Conservation (phyloP, 2,888 invertebrate species). For the Macrosiphum euphorbiae region DNA sequence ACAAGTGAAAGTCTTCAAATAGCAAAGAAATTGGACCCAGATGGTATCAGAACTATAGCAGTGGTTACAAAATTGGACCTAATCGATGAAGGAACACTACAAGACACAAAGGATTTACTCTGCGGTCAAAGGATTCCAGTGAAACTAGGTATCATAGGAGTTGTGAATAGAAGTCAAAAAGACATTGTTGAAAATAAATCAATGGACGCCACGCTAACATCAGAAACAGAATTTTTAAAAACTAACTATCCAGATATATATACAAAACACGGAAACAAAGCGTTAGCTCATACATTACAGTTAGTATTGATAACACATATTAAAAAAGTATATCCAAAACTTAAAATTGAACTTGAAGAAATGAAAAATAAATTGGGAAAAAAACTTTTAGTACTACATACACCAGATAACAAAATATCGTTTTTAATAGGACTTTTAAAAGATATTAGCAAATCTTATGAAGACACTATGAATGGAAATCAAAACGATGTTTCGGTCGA, state of each 20-base stretch:
- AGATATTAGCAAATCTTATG: conserved; percentile 28
- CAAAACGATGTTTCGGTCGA: neutral
- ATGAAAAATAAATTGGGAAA: neutral
- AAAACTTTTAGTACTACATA: neutral
- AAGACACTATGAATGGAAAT: neutral
- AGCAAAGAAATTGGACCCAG: conserved; percentile 95
- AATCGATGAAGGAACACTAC: conserved; percentile 95
- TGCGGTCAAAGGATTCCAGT: conserved; percentile 98
- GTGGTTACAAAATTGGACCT: conserved; percentile 98
- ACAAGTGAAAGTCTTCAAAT: conserved; percentile 97
- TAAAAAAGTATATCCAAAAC: neutral
- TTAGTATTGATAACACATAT: conserved; percentile 7
- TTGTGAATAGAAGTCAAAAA: conserved; percentile 98
- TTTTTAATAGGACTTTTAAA: conserved; percentile 14
- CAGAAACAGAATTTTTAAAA: conserved; percentile 23
- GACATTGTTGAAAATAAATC: conserved; percentile 91
- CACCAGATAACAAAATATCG: neutral
- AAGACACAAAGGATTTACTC: conserved; percentile 96
- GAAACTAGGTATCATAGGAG: conserved; percentile 96
- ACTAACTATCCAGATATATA: conserved; percentile 10
- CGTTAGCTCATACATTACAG: neutral
- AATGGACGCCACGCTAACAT: neutral
- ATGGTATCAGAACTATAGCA: conserved; percentile 94
- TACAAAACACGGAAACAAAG: neutral
- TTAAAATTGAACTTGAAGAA: neutral